A percentile compares a stretch with the other conserved stretches of the same genome.
phyloP scores from a whole-genome alignment of 37 sponge, comb jelly and placozoan species.

The Bolinopsis microptera region DNA sequence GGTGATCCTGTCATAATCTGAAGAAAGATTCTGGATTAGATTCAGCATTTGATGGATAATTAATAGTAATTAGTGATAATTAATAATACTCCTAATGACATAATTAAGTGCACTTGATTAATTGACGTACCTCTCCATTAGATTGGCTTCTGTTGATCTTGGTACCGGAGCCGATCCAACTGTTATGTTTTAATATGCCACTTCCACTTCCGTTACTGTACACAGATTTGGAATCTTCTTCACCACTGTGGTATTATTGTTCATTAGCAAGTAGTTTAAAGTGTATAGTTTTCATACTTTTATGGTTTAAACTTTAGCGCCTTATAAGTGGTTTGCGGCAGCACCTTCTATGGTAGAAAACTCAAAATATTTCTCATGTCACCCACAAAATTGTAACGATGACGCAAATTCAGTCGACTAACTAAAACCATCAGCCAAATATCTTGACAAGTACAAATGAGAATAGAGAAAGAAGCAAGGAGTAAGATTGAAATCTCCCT shows the following conservation, averaged over 20 bases:
- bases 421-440: no score
- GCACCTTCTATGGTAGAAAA: no score
- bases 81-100: neutral
- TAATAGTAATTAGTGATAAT: neutral
- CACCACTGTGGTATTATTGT: neutral
- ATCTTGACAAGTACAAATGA: no score
- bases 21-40: no score
- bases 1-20: neutral
- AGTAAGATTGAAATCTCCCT: neutral
- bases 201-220: slow-evolving; percentile 50
- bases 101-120: no score
- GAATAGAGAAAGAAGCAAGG: neutral
- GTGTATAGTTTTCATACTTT: no score
- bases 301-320: no score
- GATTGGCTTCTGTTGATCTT: neutral
- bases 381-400: no score
- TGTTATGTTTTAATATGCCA: neutral
- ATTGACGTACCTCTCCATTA: neutral
- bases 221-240: neutral
- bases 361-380: no score
- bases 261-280: neutral
- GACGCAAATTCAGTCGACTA: no score
- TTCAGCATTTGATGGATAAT: neutral
- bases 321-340: no score
- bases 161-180: neutral